Base-by-base conservation (phyloP, 2,797 vertebrate genomes). In the Ciconia nigra region DNA sequence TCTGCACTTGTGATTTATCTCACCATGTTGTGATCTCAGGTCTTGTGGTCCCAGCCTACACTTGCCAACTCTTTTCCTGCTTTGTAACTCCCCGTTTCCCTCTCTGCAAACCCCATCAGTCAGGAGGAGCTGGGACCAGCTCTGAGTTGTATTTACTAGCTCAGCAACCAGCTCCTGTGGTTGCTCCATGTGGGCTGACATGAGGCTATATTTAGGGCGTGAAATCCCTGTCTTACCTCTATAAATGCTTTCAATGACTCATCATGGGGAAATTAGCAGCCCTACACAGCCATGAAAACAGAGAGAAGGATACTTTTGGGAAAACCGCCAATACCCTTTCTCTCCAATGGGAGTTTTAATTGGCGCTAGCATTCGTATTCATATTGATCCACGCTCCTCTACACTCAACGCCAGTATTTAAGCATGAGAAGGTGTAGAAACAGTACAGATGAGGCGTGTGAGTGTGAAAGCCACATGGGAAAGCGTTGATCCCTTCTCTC, bases 181-280 rank as follows among this genome's bases (percentile, higher is more conserved):
- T 47, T 92, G 71, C 67, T 89, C 76, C 57, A 25, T 22, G 79
- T 83, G 39, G 69, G 89, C 54, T 90, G 91, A 44, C 33, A 42
- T 15, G 8, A 86, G 33, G 58, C 85, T 94, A 86, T 83, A 86
- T 84, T 96, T 95, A 91, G 83, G 70, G 24, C 62, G 91, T 33
- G 66, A 95, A 91, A 95, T 91, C 93, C 79, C 80, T 69, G 26
- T 29, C 51, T 86, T 86, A 88, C 73, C 84, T 95, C 85, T 76
- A 76, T 47, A 83, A 95, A 89, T 85, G 57, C 41, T 76, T 83
- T 26, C 70, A 81, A 1, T 95, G 87, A 94, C 66, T 93, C 89
- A 91, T 63, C 61, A 72, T 1, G 13, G 57, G 54, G 83, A 96
- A 91, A 91, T 91, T 71, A 95, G 39, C 85, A 94, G 37, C 72